phyloP scores from a whole-genome alignment of 2,797 vertebrate species.

The Hozukius guyotensis region DNA sequence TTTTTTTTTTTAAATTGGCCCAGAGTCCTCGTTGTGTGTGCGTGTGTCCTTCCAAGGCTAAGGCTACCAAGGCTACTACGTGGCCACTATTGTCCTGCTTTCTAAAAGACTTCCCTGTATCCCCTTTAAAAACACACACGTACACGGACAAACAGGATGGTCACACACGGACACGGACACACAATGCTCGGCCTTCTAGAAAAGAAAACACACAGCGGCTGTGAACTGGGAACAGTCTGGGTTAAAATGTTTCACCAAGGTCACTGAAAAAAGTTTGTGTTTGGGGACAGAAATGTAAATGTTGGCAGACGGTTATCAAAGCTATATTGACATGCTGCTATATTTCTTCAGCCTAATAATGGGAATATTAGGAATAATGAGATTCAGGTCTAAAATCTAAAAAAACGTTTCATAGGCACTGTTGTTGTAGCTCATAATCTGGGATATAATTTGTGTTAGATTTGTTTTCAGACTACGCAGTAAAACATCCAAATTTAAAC shows the following conservation, averaged over 20 bases:
- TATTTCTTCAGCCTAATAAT: neutral
- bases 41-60: slow-evolving; percentile 62
- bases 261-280: neutral
- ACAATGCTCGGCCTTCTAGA: slow-evolving; percentile 26
- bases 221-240: neutral
- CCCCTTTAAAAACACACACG: slow-evolving; percentile 20
- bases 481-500: neutral
- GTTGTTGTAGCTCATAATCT: neutral
- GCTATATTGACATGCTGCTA: neutral
- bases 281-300: neutral
- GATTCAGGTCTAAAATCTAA: neutral
- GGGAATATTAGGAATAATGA: neutral
- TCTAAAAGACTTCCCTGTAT: slow-evolving; percentile 43
- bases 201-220: neutral
- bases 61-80: slow-evolving; percentile 63
- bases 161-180: neutral
- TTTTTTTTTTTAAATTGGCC: slow-evolving; percentile 16
- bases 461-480: neutral
- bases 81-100: slow-evolving; percentile 48
- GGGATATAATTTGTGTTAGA: no score
- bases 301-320: neutral
- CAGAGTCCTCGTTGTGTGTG: neutral
- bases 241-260: neutral
- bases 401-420: rapidly evolving
- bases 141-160: slow-evolving; percentile 13